These are phyloP conservation scores for Trochalopteron elliotii DNA, from an alignment of 2,113 vertebrate species.

Conservation along the genomic window DNA sequence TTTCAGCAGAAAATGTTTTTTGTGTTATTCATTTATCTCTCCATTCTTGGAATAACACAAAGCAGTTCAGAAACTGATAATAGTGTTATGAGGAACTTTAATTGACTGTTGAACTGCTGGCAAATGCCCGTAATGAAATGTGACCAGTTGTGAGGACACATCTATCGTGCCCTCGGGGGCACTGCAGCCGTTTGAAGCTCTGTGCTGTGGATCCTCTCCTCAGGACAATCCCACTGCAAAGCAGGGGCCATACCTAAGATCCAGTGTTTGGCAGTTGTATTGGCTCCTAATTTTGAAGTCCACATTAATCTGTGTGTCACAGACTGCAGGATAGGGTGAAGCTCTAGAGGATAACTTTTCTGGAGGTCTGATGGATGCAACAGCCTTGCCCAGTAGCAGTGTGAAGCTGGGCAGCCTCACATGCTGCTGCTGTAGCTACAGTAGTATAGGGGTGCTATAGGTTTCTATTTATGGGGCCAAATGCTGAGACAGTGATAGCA, in stretches of 20 bases:
- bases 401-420: neutral
- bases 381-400: accelerated
- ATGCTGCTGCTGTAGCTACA: neutral
- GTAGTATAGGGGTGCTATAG: accelerated
- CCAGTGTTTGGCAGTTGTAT: accelerated
- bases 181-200: accelerated
- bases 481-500: accelerated
- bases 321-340: neutral
- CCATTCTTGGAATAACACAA: neutral
- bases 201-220: neutral
- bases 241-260: neutral
- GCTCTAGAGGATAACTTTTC: neutral
- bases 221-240: neutral
- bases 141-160: neutral
- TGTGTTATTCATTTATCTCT: neutral
- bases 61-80: neutral
- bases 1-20: neutral
- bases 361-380: neutral
- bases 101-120: neutral
- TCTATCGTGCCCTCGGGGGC: accelerated
- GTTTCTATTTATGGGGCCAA: neutral
- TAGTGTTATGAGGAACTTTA: neutral
- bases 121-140: neutral
- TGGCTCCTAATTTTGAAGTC: neutral
- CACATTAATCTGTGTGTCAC: neutral